A percentile compares a stretch with the other conserved stretches of the same genome.
Conservation (phyloP, 2,797 vertebrate genomes). For the Buphagus erythrorhynchus region DNA sequence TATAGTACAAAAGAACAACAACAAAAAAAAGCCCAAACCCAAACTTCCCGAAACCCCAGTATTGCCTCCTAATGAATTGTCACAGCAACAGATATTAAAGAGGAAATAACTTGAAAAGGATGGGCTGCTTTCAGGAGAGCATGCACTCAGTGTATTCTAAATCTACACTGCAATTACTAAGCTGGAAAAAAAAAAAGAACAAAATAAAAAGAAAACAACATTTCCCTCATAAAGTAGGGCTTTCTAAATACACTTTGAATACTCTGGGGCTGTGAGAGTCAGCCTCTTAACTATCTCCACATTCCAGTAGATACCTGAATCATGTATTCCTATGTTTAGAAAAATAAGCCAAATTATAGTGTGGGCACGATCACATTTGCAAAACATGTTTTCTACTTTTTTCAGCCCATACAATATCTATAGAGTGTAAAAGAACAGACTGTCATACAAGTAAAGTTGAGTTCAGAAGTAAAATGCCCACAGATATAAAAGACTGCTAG, state of each 20-base stretch:
- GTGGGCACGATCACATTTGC: neutral
- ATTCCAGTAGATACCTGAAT: neutral
- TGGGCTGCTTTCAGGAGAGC: neutral
- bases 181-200: neutral
- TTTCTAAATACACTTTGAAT: neutral
- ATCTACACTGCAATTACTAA: neutral
- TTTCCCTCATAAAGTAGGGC: rapidly evolving
- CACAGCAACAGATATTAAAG: neutral
- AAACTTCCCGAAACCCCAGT: neutral
- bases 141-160: neutral
- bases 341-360: neutral
- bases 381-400: neutral
- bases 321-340: neutral
- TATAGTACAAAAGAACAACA: neutral
- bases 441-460: neutral
- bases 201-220: rapidly evolving
- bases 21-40: neutral
- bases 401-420: neutral
- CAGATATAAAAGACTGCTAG: neutral
- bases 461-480: neutral
- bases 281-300: neutral
- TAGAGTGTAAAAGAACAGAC: neutral
- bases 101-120: neutral
- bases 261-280: neutral
- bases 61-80: neutral